Evolutionary conservation across 2,113 vertebrate genomes (phyloP).

Genomic region (Engystomops pustulosus): DNA sequence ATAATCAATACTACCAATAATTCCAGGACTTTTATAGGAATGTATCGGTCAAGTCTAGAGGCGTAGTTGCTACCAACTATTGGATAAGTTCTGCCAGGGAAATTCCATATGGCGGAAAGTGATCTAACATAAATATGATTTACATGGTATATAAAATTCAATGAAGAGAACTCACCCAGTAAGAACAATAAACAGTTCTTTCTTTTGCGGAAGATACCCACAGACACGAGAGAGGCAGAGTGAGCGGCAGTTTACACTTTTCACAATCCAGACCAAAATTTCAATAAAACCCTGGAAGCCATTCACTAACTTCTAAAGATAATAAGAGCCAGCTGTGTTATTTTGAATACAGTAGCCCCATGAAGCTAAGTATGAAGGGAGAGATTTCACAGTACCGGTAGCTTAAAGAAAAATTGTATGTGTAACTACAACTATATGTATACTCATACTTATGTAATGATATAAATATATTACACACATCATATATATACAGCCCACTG

Average conservation of each 20-base stretch:
- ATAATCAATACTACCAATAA: not conserved
- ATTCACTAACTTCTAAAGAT: slow-evolving; percentile 16
- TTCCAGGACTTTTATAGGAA: not conserved
- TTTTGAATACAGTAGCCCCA: slow-evolving; percentile 29
- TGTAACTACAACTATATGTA: not conserved
- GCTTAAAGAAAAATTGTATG: not conserved
- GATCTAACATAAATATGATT: slow-evolving; percentile 23
- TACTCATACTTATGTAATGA: too few species aligned
- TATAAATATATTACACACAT: too few species aligned
- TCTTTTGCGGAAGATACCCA: slow-evolving; percentile 13
- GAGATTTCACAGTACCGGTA: not conserved
- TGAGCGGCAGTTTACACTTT: not conserved
- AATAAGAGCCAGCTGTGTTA: slow-evolving; percentile 44
- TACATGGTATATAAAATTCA: slow-evolving; percentile 22
- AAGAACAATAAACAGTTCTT: slow-evolving; percentile 28
- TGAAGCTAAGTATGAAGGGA: not conserved
- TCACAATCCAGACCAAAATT: slow-evolving; percentile 24
- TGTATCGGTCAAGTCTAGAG: not conserved
- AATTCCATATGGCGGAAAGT: not conserved
- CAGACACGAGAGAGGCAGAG: slow-evolving; percentile 26
- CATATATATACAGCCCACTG: too few species aligned
- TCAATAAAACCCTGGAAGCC: slow-evolving; percentile 35
- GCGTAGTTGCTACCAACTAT: not conserved
- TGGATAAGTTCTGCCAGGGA: not conserved
- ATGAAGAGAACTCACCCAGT: slow-evolving; percentile 8